Evolutionary conservation across 2,113 vertebrate genomes (phyloP).

Genomic region (Phodopus roborovskii): DNA sequence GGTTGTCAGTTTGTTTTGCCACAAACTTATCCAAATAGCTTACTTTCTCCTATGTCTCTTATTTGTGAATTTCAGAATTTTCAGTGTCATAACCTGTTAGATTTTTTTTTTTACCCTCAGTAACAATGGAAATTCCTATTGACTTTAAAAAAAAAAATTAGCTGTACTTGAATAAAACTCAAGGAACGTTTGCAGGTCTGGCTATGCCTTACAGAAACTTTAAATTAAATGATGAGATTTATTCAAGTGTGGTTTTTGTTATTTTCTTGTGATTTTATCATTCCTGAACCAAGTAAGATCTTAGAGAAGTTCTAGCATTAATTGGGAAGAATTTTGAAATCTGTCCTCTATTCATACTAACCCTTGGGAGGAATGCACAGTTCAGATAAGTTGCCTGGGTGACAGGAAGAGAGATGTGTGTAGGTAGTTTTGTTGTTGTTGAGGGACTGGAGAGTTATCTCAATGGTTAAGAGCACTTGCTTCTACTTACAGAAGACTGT

Average conservation of each 20-base stretch:
- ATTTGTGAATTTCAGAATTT: constrained; percentile 45
- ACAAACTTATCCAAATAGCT: constrained; percentile 49
- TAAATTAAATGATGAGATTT: constrained; percentile 1
- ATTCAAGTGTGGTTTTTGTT: background rate
- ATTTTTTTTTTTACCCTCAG: constrained; percentile 46
- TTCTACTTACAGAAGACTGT: background rate
- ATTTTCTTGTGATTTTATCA: background rate
- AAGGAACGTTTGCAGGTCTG: background rate
- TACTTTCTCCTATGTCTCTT: constrained; percentile 25
- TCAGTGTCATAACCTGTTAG: background rate
- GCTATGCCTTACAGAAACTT: constrained; percentile 36
- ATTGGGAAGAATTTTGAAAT: constrained; percentile 22
- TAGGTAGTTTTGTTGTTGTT: background rate
- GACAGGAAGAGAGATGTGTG: background rate
- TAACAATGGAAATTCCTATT: constrained; percentile 32
- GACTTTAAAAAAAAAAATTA: background rate
- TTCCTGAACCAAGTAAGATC: background rate
- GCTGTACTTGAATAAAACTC: constrained; percentile 1
- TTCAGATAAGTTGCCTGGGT: background rate
- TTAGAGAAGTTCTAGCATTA: constrained; percentile 27
- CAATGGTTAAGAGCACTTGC: background rate
- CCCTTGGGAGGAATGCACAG: background rate
- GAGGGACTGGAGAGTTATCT: background rate
- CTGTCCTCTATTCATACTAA: background rate
- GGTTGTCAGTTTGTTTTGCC: background rate